Evolutionary conservation across 2,888 invertebrate species (phyloP), one percentile per base, ranked within the genome.

Genomic region (Lamellibrachia satsuma): DNA sequence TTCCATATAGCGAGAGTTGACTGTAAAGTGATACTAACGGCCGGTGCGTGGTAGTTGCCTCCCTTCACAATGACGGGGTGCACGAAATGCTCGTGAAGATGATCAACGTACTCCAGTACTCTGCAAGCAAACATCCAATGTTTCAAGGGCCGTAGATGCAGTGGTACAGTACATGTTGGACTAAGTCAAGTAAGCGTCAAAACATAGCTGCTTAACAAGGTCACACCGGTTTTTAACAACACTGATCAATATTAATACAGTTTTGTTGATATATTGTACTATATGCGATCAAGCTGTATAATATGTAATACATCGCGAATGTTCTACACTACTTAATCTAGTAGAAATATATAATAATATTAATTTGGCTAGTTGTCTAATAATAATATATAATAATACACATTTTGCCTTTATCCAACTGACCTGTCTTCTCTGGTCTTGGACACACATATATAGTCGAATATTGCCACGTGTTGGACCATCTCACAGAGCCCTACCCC

Each of bases 401-500:
- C 3, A 91, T 92, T 11, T 51, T 91, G n/a, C 15, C n/a, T 51
- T 55, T 57, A 39, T 3, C 0, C 2, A 52, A 60, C 55, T 52
- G 94, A 96, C 97, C 96, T 97, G 90, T 97, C 97, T 92, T 98
- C 97, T 96, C 97, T 97, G 8, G 97, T 97, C 9, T 97, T 98
- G 11, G 98, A 98, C 52, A 98, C 96, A 92, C 97, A 94, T 3
- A 98, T 97, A 96, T 97, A 98, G 96, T 99, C 98, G 98, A 98
- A 98, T 97, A 98, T 97, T 96, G 98, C 98, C 91, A 99, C 97
- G 97, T 99, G 99, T 95, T 98, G 98, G 2, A 99, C 98, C 98
- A 98, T 98, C 97, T 99, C 99, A 95, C 99, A 99, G 3, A 99
- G 97, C 3, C 98, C 99, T 11, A 99, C 98, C 8, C 99, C 99